phyloP scores from a whole-genome alignment of 2,797 vertebrate genomes.

The Neopelma chrysocephalum region DNA sequence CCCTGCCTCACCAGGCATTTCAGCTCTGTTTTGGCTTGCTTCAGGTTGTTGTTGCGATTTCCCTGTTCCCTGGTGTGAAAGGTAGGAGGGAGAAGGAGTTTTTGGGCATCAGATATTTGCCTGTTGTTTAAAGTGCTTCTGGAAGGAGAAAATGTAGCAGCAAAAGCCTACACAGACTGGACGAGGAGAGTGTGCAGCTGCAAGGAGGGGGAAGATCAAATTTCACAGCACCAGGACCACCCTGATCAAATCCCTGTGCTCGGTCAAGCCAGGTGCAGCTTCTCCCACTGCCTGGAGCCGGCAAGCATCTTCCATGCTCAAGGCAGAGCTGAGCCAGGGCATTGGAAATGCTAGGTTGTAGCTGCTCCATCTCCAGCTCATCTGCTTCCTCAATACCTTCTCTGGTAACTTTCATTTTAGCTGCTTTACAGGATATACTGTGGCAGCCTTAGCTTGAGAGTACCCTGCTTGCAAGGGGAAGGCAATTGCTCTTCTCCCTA shows the following conservation, averaged over 20 bases:
- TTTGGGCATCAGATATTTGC: not conserved
- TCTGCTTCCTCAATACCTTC: not conserved
- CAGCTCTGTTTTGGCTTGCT: not conserved
- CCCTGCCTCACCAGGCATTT: not conserved
- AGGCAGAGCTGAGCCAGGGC: not conserved
- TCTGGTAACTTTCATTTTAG: not conserved
- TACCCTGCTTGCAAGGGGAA: not conserved
- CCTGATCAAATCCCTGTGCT: fast-evolving
- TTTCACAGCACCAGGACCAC: not conserved
- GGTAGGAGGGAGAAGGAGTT: not conserved
- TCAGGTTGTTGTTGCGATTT: not conserved
- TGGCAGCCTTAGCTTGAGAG: not conserved
- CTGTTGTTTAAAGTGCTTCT: not conserved
- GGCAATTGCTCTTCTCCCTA: not conserved
- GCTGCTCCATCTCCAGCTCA: not conserved
- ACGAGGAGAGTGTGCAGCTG: not conserved
- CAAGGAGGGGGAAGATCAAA: not conserved
- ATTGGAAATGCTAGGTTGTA: not conserved
- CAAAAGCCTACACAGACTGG: not conserved
- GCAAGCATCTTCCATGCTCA: not conserved
- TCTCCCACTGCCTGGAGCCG: not conserved
- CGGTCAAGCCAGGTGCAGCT: fast-evolving
- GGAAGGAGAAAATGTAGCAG: not conserved
- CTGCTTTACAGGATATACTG: not conserved
- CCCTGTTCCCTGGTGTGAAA: not conserved